Evolutionary conservation across 2,888 invertebrate genomes (phyloP).

Genomic region (Ctenicera cuprea): DNA sequence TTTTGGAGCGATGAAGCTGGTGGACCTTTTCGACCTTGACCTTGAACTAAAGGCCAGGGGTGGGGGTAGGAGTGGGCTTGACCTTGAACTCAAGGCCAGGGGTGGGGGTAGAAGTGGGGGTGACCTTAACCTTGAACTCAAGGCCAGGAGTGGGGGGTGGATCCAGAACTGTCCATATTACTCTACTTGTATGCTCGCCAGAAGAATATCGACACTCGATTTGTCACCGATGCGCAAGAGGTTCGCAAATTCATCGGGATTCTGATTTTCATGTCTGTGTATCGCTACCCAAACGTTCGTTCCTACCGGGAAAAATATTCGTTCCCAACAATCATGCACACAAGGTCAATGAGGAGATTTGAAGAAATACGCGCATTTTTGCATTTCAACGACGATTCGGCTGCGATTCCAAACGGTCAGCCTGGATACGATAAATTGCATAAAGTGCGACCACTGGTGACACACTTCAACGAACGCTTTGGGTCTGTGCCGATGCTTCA

Average conservation of each 20-base stretch:
- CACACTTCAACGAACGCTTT: conserved; percentile 54
- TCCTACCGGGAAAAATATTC: conserved; percentile 16
- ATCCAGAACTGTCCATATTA: too few species aligned
- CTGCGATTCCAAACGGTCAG: conserved; percentile 51
- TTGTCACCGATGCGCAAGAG: background rate
- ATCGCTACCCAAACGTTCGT: background rate
- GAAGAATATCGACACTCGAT: background rate
- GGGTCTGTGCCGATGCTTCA: conserved; percentile 50
- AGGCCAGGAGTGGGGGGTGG: too few species aligned
- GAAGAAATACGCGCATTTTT: conserved; percentile 33
- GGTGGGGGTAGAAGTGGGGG: too few species aligned
- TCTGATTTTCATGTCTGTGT: background rate
- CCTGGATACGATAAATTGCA: conserved; percentile 52
- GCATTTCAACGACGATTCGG: conserved; percentile 56
- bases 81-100: too few species aligned
- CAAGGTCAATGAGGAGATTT: conserved; percentile 10
- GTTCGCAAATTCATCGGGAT: background rate
- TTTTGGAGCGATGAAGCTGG: too few species aligned
- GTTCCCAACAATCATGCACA: background rate
- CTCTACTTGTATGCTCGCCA: background rate
- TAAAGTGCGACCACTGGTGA: conserved; percentile 50
- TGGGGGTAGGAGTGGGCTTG: too few species aligned
- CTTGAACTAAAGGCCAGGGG: too few species aligned
- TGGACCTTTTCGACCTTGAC: too few species aligned
- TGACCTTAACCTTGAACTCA: too few species aligned